These are phyloP conservation scores for Cephalopholis sonnerati DNA, from an alignment of 2,113 vertebrate species.

Conservation along the genomic window DNA sequence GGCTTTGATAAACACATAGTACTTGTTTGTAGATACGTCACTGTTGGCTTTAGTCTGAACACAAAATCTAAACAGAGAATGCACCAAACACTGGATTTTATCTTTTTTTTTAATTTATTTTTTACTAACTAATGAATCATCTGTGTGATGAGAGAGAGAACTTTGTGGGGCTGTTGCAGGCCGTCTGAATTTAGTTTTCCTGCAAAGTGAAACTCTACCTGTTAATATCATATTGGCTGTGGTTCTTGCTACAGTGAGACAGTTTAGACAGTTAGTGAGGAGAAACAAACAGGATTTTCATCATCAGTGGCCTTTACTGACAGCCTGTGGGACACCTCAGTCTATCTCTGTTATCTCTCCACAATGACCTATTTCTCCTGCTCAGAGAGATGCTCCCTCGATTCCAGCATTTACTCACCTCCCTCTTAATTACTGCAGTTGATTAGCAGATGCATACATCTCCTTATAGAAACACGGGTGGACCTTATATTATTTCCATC, in stretches of 20 bases:
- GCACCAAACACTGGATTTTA: too few relatives aligned
- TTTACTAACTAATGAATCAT: too few relatives aligned
- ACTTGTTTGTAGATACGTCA: too few relatives aligned
- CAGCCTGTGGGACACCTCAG: slow-evolving; percentile 10
- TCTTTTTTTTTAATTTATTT: too few relatives aligned
- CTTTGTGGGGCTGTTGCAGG: background rate
- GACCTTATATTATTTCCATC: background rate
- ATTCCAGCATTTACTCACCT: slow-evolving; percentile 77
- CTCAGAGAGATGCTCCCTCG: slow-evolving; percentile 74
- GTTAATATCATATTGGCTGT: background rate
- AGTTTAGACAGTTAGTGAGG: slow-evolving; percentile 10
- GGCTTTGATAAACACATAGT: too few relatives aligned
- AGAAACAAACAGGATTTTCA: background rate
- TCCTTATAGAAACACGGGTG: background rate
- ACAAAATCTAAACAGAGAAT: too few relatives aligned
- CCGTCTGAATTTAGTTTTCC: background rate
- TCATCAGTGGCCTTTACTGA: slow-evolving; percentile 14
- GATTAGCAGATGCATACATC: slow-evolving; percentile 74
- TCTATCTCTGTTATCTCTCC: slow-evolving; percentile 18
- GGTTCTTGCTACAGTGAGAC: background rate
- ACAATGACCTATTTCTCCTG: slow-evolving; percentile 70
- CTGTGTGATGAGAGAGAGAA: too few relatives aligned
- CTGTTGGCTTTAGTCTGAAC: too few relatives aligned
- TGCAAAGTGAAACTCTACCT: background rate
- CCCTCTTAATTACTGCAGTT: slow-evolving; percentile 82